These are phyloP conservation scores for silkworm (Bombyx mori) DNA, from an alignment of 1,140 invertebrate genomes.

Conservation along the genomic window ASM3026992v2 NC_085120.1:4531001-4531500, in stretches of 20 bases:
- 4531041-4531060: constrained; percentile 57
- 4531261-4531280: no score
- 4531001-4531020: constrained; percentile 37
- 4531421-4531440: constrained; percentile 9
- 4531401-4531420: constrained; percentile 49
- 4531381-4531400: constrained; percentile 30
- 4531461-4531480: no score
- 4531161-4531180: no score
- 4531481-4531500: no score
- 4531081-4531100: constrained; percentile 28
- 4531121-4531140: neutral
- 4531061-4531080: constrained; percentile 61
- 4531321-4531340: neutral
- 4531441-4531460: no score
- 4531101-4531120: constrained; percentile 14
- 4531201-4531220: no score
- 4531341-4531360: neutral
- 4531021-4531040: constrained; percentile 47
- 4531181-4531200: no score
- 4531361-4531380: constrained; percentile 1
- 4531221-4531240: no score
- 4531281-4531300: no score
- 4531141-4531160: neutral
- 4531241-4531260: no score
- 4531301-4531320: no score